Evolutionary conservation across 2,113 vertebrate genomes (phyloP).

Genomic region (Xiphophorus couchianus): DNA sequence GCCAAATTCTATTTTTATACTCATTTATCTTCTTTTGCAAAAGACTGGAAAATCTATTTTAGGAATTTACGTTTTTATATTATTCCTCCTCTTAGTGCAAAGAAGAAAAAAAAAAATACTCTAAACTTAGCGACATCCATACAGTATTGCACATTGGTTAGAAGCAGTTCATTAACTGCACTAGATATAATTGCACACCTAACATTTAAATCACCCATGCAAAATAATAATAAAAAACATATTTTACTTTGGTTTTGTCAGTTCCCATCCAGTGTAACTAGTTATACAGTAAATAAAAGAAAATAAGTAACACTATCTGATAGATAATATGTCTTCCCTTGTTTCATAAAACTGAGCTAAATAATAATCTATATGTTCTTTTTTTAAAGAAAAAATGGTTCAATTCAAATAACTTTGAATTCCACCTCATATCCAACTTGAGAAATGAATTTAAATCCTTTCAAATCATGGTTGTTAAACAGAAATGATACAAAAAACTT

Average conservation of each 20-base stretch:
- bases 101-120: constrained; percentile 52
- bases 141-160: constrained; percentile 79
- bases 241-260: constrained; percentile 69
- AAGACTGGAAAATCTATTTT: background rate
- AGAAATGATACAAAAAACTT: constrained; percentile 3
- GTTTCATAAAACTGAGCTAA: constrained; percentile 42
- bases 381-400: constrained; percentile 22
- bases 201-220: constrained; percentile 40
- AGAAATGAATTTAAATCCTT: constrained; percentile 24
- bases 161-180: constrained; percentile 62
- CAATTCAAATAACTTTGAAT: constrained; percentile 21
- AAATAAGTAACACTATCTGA: constrained; percentile 1
- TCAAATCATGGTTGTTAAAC: constrained; percentile 31
- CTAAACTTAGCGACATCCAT: constrained; percentile 38
- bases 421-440: constrained; percentile 5
- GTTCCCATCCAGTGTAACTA: constrained; percentile 76
- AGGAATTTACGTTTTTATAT: constrained; percentile 25
- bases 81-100: constrained; percentile 61
- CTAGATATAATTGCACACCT: constrained; percentile 39
- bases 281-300: constrained; percentile 72
- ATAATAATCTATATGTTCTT: constrained; percentile 23
- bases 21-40: background rate
- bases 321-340: constrained; percentile 16
- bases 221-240: constrained; percentile 51
- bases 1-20: constrained; percentile 9